Percentiles rank a stretch among this genome's conserved stretches.
phyloP scores from a whole-genome alignment of 2,888 invertebrate species.

The Himalopsyche japonica region DNA sequence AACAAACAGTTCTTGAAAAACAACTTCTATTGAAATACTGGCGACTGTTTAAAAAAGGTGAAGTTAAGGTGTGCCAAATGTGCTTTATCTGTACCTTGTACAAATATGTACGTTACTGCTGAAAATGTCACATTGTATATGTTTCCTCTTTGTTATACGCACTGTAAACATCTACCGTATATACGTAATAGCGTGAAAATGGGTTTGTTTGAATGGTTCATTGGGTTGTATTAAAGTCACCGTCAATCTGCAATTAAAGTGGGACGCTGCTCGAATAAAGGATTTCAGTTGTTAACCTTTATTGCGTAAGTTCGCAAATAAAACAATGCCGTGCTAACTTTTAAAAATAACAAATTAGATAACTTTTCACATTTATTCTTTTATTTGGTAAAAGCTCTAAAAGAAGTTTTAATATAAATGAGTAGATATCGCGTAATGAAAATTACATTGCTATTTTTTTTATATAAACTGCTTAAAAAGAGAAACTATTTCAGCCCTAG shows the following conservation, averaged over 20 bases:
- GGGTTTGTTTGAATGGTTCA: conserved; percentile 2
- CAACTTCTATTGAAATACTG: too few species aligned
- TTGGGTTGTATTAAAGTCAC: conserved; percentile 17
- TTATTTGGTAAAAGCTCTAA: not conserved
- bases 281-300: conserved; percentile 12
- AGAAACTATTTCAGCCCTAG: too few species aligned
- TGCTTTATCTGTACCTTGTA: too few species aligned
- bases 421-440: too few species aligned
- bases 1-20: too few species aligned
- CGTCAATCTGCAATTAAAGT: conserved; percentile 34
- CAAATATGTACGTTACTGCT: too few species aligned
- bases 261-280: conserved; percentile 23
- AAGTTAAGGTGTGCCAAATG: too few species aligned
- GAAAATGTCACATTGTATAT: not conserved
- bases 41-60: too few species aligned
- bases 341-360: not conserved
- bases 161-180: not conserved
- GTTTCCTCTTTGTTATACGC: not conserved
- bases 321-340: not conserved
- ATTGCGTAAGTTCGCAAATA: not conserved
- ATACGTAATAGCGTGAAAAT: not conserved
- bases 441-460: too few species aligned
- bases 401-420: too few species aligned
- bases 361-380: not conserved
- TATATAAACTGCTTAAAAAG: too few species aligned